These are phyloP conservation scores for Notodonta dromedarius DNA, from an alignment of 2,888 invertebrate genomes.

Conservation along the genomic window DNA sequence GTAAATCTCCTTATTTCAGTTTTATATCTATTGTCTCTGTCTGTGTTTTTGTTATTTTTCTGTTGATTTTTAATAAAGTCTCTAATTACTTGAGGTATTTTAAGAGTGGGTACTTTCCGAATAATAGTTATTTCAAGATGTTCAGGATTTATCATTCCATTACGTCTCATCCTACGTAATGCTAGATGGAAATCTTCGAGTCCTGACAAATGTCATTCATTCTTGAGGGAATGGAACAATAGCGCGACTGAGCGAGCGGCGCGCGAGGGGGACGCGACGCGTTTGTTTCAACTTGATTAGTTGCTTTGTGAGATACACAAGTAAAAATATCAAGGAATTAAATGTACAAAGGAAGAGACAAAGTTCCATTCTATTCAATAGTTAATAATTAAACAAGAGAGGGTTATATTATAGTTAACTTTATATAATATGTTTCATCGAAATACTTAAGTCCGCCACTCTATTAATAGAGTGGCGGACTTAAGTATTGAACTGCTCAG, in stretches of 20 bases:
- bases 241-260: conserved; percentile 9
- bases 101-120: too few relatives aligned
- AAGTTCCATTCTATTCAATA: neutral
- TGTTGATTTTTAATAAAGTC: too few relatives aligned
- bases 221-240: conserved; percentile 27
- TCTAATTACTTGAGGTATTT: too few relatives aligned
- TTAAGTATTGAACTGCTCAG: too few relatives aligned
- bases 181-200: conserved; percentile 4
- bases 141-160: neutral
- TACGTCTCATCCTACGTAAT: neutral
- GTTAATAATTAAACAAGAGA: too few relatives aligned
- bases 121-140: neutral
- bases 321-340: neutral
- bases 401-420: too few relatives aligned
- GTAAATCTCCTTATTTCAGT: too few relatives aligned
- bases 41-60: too few relatives aligned
- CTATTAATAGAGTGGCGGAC: too few relatives aligned
- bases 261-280: conserved; percentile 18
- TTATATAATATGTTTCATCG: too few relatives aligned
- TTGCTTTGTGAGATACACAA: conserved; percentile 10
- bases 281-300: conserved; percentile 28
- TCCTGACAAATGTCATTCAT: conserved; percentile 33
- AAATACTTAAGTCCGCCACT: too few relatives aligned
- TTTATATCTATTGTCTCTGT: too few relatives aligned
- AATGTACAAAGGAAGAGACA: neutral